Evolutionary conservation across 2,888 invertebrate species (phyloP), one percentile per base, ranked within the genome.

Genomic region (Melinaea menophilus): DNA sequence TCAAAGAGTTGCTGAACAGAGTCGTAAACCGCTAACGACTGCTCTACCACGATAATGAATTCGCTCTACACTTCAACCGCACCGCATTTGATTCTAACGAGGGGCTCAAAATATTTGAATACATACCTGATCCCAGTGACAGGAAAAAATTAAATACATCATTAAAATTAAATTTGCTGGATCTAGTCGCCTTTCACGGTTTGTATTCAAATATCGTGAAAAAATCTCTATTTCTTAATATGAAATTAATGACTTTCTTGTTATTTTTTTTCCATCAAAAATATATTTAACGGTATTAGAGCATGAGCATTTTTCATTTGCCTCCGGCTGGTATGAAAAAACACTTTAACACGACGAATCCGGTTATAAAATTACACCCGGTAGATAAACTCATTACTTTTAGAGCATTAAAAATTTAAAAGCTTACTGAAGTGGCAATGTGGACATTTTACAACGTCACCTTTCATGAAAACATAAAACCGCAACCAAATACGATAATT

Each of bases 1-100:
- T 84, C 83, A 83, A 82, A 83, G 86, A 85, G 85, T 84, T 83
- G 78, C 82, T 76, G 82, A 86, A 82, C 83, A 80, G 78, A 78
- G 80, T 80, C 80, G 84, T 85, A 82, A 86, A 85, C 86, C 85
- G 78, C 88, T 87, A 87, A 87, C 86, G 86, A 86, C 85, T 84
- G 82, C 81, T 79, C 81, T 79, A 81, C 85, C 84, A 79, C 84
- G 77, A 80, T 86, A 86, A 87, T 88, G 87, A 87, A 86, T 86
- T 84, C 86, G 79, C 81, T 81, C 80, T 76, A 78, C 80, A 80
- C 84, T 79, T 79, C 76, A 77, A 78, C 81, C 78, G 73, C 79
- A 77, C 76, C 80, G 76, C 79, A 73, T 73, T 77, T 73, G 77
- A 74, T 75, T 75, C 73, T 78, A 77, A 78, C 75, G 79, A 80